Conservation (phyloP, 2,113 vertebrate species). For the Choloepus hoffmanni region DNA sequence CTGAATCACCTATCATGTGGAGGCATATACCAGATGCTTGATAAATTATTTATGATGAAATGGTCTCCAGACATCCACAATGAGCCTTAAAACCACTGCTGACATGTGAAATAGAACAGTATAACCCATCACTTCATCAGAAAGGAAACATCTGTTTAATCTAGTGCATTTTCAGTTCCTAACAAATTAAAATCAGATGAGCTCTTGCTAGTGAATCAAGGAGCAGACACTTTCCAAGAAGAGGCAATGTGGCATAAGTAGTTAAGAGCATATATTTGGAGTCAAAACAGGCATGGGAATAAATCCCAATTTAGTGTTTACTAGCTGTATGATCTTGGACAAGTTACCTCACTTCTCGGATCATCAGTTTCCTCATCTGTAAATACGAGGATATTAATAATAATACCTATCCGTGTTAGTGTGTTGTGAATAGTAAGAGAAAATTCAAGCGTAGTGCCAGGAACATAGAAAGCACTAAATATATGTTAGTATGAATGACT, state of each 20-base stretch:
- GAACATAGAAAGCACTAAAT: neutral
- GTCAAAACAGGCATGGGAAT: conserved; percentile 49
- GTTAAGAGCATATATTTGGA: conserved; percentile 37
- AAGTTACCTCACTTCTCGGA: neutral
- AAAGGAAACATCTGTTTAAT: conserved; percentile 58
- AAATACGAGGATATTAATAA: neutral
- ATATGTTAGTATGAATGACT: conserved; percentile 38
- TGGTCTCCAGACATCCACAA: neutral
- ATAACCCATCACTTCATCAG: neutral
- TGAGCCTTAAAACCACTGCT: neutral
- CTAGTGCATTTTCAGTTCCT: conserved; percentile 36
- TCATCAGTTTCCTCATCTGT: conserved; percentile 44
- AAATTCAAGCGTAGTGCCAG: neutral
- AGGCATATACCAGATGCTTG: neutral
- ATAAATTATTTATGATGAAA: neutral
- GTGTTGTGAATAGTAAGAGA: conserved; percentile 10
- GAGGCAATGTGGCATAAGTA: neutral
- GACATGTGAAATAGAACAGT: neutral
- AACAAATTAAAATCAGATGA: conserved; percentile 65
- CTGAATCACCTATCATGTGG: neutral
- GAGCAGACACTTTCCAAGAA: conserved; percentile 19
- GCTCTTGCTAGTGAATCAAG: conserved; percentile 25
- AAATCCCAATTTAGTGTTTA: conserved; percentile 50
- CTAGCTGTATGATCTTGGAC: neutral
- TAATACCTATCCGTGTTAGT: neutral